Base-by-base conservation (phyloP, 1,140 invertebrate species). In the Venturia canescens region DNA sequence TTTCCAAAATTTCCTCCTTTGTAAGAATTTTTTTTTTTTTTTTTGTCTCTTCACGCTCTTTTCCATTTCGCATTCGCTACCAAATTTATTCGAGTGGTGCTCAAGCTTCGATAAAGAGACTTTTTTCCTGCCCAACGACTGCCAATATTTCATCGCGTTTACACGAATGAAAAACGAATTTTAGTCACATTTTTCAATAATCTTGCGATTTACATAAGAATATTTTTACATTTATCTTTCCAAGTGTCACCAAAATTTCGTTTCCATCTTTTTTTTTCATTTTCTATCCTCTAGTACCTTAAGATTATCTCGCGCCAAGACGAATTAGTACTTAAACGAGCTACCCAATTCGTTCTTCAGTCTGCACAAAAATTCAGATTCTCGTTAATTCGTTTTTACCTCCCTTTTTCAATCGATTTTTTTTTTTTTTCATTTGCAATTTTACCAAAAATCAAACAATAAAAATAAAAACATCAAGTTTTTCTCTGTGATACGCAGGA, bases 401-500 rank as follows among this genome's bases (percentile, higher is more conserved):
- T 38, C 63, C 18, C 27, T 26, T 69, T 67, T 48, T 9, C 9
- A 48, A 6, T 50, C 23, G 13, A 48, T 29, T 26, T 79, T 50
- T 72, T 72, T 0, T 72, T 16, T 71, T 53, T 63, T 13, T 11
- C 5, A 16, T 77, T 34, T 63, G 21, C 34, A 18, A 1, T 38
- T 66, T 15, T 38, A 44, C 16, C 11, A 75, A 16, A 31, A 57
- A 48, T 11, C n/a, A 80, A 44, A 72, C 38, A 72, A n/a, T 26
- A 23, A 15, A 23, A n/a, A n/a, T n/a, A n/a, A n/a, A n/a, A n/a
- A n/a, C n/a, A n/a, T n/a, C n/a, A n/a, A n/a, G n/a, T n/a, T 74
- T 26, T 23, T 26, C 27, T 74, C 83, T 83, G 82, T 83, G 82
- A 84, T 84, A 84, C 67, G 53, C 83, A 84, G 81, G 23, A 66